Percentiles rank a stretch among this genome's conserved stretches.
These are phyloP conservation scores for Caenorhabditis sp. DNA, from an alignment of 2,888 invertebrate species.

Conservation along the genomic window DNA sequence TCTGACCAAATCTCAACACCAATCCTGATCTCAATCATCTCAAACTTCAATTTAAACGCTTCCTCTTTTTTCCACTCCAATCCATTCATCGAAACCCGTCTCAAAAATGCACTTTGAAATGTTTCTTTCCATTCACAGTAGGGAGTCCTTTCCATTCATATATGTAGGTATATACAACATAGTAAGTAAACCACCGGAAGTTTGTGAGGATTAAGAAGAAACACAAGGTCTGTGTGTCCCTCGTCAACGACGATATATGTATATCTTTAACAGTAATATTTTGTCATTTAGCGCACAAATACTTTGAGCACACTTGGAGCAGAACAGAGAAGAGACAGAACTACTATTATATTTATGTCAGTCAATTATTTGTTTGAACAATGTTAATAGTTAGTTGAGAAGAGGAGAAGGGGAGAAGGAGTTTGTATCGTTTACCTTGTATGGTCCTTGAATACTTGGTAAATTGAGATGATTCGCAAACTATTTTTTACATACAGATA, in stretches of 20 bases:
- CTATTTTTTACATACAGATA: too few relatives aligned
- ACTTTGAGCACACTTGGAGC: conserved; percentile 42
- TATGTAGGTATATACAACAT: conserved; percentile 5
- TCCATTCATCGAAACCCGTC: background rate
- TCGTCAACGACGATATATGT: conserved; percentile 3
- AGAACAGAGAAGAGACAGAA: conserved; percentile 6
- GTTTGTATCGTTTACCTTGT: background rate
- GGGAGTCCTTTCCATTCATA: background rate
- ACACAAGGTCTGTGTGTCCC: conserved; percentile 13
- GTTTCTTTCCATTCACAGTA: conserved; percentile 2
- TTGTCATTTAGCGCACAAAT: conserved; percentile 19
- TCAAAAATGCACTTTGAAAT: background rate
- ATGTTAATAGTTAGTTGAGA: background rate
- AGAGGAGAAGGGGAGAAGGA: too few relatives aligned
- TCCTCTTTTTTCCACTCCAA: too few relatives aligned
- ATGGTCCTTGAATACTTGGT: conserved; percentile 1
- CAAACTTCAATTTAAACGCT: too few relatives aligned
- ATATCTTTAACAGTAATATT: background rate
- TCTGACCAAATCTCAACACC: too few relatives aligned
- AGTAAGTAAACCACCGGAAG: conserved; percentile 21
- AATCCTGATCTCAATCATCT: too few relatives aligned
- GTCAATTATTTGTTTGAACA: background rate
- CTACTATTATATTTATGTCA: background rate
- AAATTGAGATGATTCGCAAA: conserved; percentile 1
- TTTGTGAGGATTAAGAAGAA: conserved; percentile 33